Evolutionary conservation across 2,113 vertebrate genomes (phyloP).

Genomic region (Ceratotherium simum): DNA sequence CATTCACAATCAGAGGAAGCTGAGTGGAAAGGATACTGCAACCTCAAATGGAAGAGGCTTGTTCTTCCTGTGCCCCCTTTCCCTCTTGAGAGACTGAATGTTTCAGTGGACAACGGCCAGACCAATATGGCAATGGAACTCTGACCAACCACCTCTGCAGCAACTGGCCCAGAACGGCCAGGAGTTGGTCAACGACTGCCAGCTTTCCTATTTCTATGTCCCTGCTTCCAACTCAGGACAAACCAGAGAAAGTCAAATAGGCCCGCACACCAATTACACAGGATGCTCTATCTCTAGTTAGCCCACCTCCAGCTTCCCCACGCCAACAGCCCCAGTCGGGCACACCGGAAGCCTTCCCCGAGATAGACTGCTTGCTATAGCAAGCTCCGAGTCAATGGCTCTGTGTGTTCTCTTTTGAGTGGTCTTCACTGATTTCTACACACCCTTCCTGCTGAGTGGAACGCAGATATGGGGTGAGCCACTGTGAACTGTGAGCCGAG

Average conservation of each 20-base stretch:
- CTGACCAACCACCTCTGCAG: not conserved
- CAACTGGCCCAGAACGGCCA: not conserved
- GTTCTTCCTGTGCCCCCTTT: not conserved
- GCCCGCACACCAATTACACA: accelerated
- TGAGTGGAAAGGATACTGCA: not conserved
- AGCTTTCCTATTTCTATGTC: not conserved
- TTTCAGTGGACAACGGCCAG: not conserved
- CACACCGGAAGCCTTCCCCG: not conserved
- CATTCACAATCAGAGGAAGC: accelerated
- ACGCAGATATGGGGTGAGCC: not conserved
- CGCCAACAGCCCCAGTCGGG: accelerated
- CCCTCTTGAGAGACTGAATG: not conserved
- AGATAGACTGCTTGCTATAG: not conserved
- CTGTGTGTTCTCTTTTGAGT: not conserved
- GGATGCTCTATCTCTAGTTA: not conserved
- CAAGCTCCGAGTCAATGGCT: not conserved
- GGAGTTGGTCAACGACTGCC: not conserved
- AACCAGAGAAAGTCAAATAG: not conserved
- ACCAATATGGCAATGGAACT: not conserved
- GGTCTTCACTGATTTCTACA: not conserved
- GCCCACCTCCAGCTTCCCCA: not conserved
- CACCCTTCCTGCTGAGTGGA: not conserved
- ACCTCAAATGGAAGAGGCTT: not conserved
- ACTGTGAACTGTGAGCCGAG: no score
- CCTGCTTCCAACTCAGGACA: not conserved